Evolutionary conservation across 2,113 vertebrate species (phyloP).

Genomic region (Catharus bicknelli): DNA sequence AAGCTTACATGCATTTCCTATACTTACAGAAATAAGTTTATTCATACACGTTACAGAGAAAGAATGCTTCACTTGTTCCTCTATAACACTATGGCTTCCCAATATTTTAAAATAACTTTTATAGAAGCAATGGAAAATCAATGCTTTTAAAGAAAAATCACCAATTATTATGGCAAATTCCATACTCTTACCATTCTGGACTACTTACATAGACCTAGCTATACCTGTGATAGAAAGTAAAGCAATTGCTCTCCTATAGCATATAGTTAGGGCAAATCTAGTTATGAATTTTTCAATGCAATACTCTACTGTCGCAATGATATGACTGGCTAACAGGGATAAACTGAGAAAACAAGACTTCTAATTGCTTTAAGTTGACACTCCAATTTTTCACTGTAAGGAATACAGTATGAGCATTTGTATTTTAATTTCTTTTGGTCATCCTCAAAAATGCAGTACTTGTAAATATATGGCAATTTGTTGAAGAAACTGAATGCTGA

Average conservation of each 20-base stretch:
- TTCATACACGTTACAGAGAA: not conserved
- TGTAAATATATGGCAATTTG: not conserved
- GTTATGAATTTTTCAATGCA: not conserved
- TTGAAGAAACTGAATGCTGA: not conserved
- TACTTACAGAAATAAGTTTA: not conserved
- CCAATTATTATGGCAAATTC: not conserved
- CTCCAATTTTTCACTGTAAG: not conserved
- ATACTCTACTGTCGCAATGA: not conserved
- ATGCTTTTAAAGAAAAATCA: not conserved
- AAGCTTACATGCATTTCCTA: not conserved
- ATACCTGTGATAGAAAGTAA: not conserved
- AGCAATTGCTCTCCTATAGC: not conserved
- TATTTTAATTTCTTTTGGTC: not conserved
- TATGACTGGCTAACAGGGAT: not conserved
- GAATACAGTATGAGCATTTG: not conserved
- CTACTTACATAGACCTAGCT: not conserved
- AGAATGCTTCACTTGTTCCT: not conserved
- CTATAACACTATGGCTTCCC: rapidly evolving
- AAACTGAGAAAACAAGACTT: not conserved
- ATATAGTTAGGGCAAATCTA: not conserved
- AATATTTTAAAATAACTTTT: not conserved
- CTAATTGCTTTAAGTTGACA: not conserved
- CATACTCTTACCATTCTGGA: not conserved
- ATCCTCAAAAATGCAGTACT: not conserved
- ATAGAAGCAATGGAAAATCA: not conserved